Evolutionary conservation across 2,113 vertebrate species (phyloP).

Genomic region (Hymenochirus boettgeri): DNA sequence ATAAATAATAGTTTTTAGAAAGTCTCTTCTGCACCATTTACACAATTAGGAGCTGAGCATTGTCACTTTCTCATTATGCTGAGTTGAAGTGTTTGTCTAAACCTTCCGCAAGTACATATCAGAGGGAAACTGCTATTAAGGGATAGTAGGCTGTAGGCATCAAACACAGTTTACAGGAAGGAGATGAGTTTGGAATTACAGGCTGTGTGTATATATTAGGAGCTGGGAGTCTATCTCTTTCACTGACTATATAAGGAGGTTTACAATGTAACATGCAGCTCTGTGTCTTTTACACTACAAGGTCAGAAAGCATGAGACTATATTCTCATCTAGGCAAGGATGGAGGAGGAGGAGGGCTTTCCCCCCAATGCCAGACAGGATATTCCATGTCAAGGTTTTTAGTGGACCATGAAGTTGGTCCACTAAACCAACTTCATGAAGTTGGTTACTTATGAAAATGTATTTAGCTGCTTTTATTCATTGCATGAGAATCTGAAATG

Average conservation of each 20-base stretch:
- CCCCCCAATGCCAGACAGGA: no score
- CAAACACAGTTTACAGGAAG: background rate
- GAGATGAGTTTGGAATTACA: background rate
- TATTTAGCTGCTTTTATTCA: no score
- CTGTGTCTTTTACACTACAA: constrained; percentile 8
- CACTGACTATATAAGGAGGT: constrained; percentile 18
- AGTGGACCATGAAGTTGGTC: no score
- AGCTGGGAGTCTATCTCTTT: background rate
- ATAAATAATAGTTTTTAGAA: no score
- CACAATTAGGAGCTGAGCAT: constrained; percentile 14
- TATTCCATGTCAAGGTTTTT: no score
- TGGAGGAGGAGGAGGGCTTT: background rate
- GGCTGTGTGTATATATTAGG: background rate
- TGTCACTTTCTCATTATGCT: constrained; percentile 19
- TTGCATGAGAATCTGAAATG: no score
- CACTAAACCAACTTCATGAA: no score
- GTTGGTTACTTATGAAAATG: no score
- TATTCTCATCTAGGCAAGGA: background rate
- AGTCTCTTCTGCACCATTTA: no score
- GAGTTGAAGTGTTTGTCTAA: constrained; percentile 33
- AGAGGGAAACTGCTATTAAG: constrained; percentile 10
- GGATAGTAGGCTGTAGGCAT: constrained; percentile 4
- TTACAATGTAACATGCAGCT: background rate
- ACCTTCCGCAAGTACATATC: constrained; percentile 12
- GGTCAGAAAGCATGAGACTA: constrained; percentile 11